These are phyloP conservation scores for Sternotherus odoratus DNA, from an alignment of 2,797 vertebrate species.

Conservation along the genomic window DNA sequence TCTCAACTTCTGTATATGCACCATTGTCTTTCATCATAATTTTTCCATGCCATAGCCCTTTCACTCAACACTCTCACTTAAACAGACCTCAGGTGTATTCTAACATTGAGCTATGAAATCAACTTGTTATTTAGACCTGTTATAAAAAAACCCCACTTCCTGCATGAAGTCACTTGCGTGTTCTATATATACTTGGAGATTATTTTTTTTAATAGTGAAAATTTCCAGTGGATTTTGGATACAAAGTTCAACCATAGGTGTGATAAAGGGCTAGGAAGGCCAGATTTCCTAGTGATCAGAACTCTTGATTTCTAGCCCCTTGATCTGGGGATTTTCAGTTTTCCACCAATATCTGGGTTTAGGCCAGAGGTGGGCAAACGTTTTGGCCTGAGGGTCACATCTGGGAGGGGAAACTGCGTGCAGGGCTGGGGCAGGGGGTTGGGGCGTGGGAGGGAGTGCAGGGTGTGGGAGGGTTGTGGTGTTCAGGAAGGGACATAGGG, in stretches of 20 bases:
- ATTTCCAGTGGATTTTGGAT: neutral
- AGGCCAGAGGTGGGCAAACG: no score
- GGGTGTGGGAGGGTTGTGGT: no score
- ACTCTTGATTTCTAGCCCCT: no score
- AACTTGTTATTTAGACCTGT: neutral
- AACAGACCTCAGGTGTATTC: neutral
- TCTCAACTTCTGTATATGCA: neutral
- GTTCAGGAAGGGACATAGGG: no score
- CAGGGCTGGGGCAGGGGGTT: no score
- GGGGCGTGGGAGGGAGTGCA: no score
- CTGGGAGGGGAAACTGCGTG: no score
- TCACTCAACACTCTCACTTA: neutral
- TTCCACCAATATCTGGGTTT: no score
- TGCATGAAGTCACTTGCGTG: neutral
- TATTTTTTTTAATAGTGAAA: neutral
- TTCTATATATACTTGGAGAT: neutral
- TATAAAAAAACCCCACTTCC: neutral
- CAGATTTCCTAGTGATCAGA: no score
- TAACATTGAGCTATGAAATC: neutral
- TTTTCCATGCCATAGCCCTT: neutral
- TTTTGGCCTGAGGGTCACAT: no score
- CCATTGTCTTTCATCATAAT: constrained; percentile 11
- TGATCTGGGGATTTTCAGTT: no score
- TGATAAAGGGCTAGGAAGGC: no score
- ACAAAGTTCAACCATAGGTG: neutral